Conservation (phyloP, 2,113 vertebrate species). For the Amphiprion percula region DNA sequence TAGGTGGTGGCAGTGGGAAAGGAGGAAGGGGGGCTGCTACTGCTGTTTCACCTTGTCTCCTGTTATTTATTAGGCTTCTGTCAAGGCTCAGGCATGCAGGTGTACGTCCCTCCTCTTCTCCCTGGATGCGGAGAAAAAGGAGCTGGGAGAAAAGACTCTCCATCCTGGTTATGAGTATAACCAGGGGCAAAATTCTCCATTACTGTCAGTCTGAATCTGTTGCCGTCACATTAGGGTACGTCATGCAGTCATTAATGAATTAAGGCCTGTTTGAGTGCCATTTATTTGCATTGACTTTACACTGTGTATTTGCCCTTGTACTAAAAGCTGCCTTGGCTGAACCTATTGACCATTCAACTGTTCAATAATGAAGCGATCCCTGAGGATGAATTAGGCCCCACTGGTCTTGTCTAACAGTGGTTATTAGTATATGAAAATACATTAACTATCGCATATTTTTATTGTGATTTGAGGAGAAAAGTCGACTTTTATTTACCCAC, state of each 20-base stretch:
- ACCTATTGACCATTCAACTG: constrained; percentile 79
- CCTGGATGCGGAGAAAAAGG: too few species aligned
- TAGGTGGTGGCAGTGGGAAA: constrained; percentile 39
- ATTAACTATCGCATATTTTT: neutral
- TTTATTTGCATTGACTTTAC: constrained; percentile 83
- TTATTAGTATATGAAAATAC: constrained; percentile 28
- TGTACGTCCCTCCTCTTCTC: constrained; percentile 56
- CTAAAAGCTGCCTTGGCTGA: constrained; percentile 72
- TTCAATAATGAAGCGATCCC: constrained; percentile 80
- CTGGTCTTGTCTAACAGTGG: constrained; percentile 21
- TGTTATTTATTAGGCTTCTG: constrained; percentile 87
- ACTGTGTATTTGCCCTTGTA: constrained; percentile 75
- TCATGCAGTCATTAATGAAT: constrained; percentile 92
- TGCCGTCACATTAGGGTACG: constrained; percentile 85
- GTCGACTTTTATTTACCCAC: constrained; percentile 12
- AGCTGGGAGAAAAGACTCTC: neutral
- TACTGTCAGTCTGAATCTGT: constrained; percentile 93
- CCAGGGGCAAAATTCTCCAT: constrained; percentile 95
- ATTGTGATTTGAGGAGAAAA: neutral
- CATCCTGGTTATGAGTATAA: constrained; percentile 78
- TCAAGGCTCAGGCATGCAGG: constrained; percentile 85
- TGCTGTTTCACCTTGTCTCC: constrained; percentile 90
- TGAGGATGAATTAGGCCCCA: constrained; percentile 52
- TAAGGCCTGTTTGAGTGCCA: constrained; percentile 82
- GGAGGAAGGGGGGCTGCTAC: constrained; percentile 17